Evolutionary conservation across 2,113 vertebrate species (phyloP), one percentile per base, ranked within the genome.

Genomic region (Toxotes chatareus): DNA sequence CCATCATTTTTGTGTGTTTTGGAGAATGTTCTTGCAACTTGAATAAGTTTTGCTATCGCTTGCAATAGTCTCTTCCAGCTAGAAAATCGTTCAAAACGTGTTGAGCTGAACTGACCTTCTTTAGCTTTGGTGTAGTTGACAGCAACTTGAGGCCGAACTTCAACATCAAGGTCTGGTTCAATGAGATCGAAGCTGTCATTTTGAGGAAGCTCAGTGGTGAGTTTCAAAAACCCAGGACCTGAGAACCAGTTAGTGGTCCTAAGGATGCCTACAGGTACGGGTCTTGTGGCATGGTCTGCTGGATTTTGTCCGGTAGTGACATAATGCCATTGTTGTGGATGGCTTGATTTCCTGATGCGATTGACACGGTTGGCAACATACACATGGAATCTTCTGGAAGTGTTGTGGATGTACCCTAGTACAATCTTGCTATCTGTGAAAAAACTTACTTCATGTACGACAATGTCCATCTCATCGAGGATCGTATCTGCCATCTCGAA

Each of bases 351-450:
- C 7, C 21, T 42, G 36, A 71, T 71, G 5, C 36, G 21, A 27
- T 57, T 40, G 21, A 71, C 53, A 44, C 53, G 3, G n/a, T 66
- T 66, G 14, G n/a, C 21, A 27, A 66, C 64, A 27, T 27, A 27
- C 27, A 27, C 27, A 27, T 27, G 27, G 27, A 27, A 27, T 27
- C 27, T 27, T 27, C 59, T 34, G 17, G 32, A 36, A 1, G 32
- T 14, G 17, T 64, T 64, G 7, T n/a, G 47, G 17, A 69, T 69
- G 32, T 69, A 69, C 0, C 66, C 66, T 1, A 51, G 31, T 12
- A 69, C 66, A 53, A 69, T 32, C 46, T 5, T 53, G 46, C 46
- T 69, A 32, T 69, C 66, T 9, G 47, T 69, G 47, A 36, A 69
- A n/a, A 21, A 69, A 5, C 8, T 49, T 5, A 53, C 32, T 1